Conservation (phyloP, 2,797 vertebrate genomes). For the Clarias fuscus region DNA sequence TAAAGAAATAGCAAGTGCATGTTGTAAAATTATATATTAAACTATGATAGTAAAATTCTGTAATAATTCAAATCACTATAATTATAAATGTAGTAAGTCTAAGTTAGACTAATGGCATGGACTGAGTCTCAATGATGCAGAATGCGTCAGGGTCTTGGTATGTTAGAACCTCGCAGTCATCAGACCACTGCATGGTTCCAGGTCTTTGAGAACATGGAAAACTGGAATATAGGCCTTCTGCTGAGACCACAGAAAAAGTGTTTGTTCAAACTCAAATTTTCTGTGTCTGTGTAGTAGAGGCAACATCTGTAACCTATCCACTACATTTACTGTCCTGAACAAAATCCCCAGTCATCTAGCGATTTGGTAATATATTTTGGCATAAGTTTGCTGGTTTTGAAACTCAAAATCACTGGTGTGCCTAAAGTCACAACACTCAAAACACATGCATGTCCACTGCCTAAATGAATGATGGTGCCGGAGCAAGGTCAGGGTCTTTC, state of each 20-base stretch:
- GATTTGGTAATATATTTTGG: constrained; percentile 4
- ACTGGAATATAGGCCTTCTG: constrained; percentile 16
- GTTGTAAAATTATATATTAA: neutral
- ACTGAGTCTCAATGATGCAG: constrained; percentile 29
- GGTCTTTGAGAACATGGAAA: constrained; percentile 41
- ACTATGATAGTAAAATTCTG: neutral
- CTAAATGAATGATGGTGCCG: neutral
- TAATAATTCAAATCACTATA: neutral
- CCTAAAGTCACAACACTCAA: neutral
- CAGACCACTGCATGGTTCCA: constrained; percentile 36
- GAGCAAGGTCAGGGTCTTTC: neutral
- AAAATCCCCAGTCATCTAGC: neutral
- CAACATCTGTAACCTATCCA: constrained; percentile 25
- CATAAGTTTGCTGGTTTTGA: neutral
- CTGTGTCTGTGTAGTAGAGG: constrained; percentile 12
- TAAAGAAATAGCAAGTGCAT: neutral
- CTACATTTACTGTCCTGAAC: constrained; percentile 15
- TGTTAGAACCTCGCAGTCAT: constrained; percentile 44
- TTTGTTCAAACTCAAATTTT: neutral
- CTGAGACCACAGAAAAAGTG: constrained; percentile 17
- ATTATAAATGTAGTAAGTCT: neutral
- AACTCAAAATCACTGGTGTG: neutral
- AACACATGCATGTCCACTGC: neutral
- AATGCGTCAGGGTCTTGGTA: constrained; percentile 57
- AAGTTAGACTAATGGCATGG: neutral